Evolutionary conservation across 2,797 vertebrate species (phyloP).

Genomic region (Ispidina lecontei): DNA sequence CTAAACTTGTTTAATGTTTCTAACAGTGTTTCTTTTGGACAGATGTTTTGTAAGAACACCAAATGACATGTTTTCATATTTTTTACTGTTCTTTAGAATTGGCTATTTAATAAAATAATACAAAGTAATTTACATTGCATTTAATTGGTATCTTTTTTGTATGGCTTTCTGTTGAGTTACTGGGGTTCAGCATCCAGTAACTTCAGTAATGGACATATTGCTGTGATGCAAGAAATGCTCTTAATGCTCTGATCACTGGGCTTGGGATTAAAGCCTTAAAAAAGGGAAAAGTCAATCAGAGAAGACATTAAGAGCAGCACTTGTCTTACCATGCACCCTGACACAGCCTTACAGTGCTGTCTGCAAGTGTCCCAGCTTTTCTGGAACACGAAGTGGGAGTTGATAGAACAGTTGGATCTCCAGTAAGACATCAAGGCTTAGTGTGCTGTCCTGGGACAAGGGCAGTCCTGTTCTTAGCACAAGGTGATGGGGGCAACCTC

Average conservation of each 20-base stretch:
- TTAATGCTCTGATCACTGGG: rapidly evolving
- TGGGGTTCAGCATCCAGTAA: not conserved
- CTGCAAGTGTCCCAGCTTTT: too few relatives aligned
- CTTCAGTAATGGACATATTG: not conserved
- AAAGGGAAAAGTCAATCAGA: not conserved
- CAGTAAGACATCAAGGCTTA: too few relatives aligned
- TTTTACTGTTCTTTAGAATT: constrained; percentile 69
- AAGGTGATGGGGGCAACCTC: rapidly evolving
- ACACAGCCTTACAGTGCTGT: too few relatives aligned
- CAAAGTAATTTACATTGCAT: not conserved
- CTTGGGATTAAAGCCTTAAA: not conserved
- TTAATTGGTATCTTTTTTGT: not conserved
- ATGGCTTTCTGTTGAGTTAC: not conserved
- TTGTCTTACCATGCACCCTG: not conserved
- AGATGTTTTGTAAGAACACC: constrained; percentile 33
- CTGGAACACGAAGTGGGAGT: not conserved
- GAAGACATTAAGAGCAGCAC: not conserved
- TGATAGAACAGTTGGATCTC: not conserved
- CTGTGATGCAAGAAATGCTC: not conserved
- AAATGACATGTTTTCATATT: constrained; percentile 63
- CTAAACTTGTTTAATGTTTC: constrained; percentile 69
- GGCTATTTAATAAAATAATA: constrained; percentile 70
- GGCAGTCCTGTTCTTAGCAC: not conserved
- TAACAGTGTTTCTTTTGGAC: constrained; percentile 62
- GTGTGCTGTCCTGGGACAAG: not conserved